Evolutionary conservation across 2,113 vertebrate species (phyloP).

Genomic region (Sapayoa aenigma): DNA sequence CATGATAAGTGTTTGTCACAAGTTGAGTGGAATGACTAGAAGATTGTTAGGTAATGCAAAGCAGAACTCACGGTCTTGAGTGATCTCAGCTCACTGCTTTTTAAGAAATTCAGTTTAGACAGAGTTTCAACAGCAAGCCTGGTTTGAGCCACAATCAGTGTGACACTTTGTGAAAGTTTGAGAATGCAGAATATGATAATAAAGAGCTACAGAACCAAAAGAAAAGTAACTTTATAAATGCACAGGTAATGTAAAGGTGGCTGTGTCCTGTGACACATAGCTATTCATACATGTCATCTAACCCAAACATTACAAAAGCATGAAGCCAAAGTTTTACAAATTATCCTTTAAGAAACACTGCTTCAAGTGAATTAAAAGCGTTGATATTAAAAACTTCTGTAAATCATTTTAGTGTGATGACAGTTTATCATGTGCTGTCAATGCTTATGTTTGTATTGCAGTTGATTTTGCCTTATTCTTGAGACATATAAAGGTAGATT

Average conservation of each 20-base stretch:
- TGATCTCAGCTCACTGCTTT: neutral
- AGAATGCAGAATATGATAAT: neutral
- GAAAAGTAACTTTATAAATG: neutral
- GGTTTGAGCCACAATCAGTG: neutral
- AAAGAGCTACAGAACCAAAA: neutral
- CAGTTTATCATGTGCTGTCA: neutral
- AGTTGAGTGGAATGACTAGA: neutral
- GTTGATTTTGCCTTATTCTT: neutral
- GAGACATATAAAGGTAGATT: neutral
- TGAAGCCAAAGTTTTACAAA: neutral
- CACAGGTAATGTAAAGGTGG: neutral
- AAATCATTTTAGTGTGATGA: neutral
- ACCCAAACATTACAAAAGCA: neutral
- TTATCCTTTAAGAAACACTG: neutral
- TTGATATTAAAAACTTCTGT: neutral
- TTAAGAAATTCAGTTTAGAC: neutral
- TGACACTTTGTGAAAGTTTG: neutral
- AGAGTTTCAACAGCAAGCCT: neutral
- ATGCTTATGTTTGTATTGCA: neutral
- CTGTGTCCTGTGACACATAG: neutral
- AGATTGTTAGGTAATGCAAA: neutral
- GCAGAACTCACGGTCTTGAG: neutral
- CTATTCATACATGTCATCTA: rapidly evolving
- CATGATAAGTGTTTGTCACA: neutral
- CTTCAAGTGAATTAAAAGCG: neutral